These are phyloP conservation scores for Yponomeuta cagnagella DNA, from an alignment of 2,888 invertebrate genomes.

Conservation along the genomic window DNA sequence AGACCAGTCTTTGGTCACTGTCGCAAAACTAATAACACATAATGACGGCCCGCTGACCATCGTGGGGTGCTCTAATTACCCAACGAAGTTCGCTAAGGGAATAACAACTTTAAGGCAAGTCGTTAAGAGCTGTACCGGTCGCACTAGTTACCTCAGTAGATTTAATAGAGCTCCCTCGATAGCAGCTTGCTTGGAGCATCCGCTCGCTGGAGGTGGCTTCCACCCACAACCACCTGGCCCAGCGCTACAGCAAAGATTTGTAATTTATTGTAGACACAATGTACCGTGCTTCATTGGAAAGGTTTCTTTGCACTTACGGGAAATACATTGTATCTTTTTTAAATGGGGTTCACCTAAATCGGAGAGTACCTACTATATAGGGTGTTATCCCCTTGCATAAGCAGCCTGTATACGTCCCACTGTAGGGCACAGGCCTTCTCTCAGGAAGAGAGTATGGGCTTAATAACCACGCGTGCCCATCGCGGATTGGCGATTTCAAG, in stretches of 20 bases:
- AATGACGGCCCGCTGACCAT: slow-evolving; percentile 44
- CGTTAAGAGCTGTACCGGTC: not conserved
- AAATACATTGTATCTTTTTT: not conserved
- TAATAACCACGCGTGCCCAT: too few relatives aligned
- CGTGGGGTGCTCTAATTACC: slow-evolving; percentile 19
- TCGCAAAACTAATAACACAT: slow-evolving; percentile 76
- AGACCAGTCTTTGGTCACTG: slow-evolving; percentile 75
- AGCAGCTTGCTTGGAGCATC: slow-evolving; percentile 26
- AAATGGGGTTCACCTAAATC: too few relatives aligned
- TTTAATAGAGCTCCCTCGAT: slow-evolving; percentile 4
- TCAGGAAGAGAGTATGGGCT: too few relatives aligned
- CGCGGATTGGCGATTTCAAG: too few relatives aligned
- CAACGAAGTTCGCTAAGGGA: not conserved
- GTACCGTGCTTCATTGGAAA: not conserved
- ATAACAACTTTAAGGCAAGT: not conserved
- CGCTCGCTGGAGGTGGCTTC: slow-evolving; percentile 37
- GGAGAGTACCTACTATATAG: too few relatives aligned
- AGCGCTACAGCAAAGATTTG: slow-evolving; percentile 29
- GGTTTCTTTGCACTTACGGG: not conserved
- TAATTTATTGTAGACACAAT: slow-evolving; percentile 3
- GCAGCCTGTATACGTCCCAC: too few relatives aligned
- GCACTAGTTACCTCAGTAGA: not conserved
- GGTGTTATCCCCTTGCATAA: too few relatives aligned
- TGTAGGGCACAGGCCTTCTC: too few relatives aligned
- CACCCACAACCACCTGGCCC: slow-evolving; percentile 55